These are phyloP conservation scores for Cnemophilus loriae DNA, from an alignment of 2,113 vertebrate genomes.

Conservation along the genomic window DNA sequence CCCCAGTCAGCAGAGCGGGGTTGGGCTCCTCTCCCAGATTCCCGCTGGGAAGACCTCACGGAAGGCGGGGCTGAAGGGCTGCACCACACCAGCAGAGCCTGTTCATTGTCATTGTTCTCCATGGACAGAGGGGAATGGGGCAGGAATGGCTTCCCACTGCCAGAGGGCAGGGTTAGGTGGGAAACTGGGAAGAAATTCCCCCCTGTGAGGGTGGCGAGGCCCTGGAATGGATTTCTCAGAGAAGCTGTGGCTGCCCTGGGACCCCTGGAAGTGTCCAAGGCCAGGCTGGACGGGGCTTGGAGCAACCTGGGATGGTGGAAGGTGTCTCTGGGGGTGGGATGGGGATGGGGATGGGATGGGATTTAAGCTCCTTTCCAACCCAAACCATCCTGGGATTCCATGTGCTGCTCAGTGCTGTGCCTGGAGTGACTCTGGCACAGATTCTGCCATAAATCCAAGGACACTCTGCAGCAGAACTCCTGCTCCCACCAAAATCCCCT, in stretches of 20 bases:
- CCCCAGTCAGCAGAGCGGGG: neutral
- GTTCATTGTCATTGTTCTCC: accelerated
- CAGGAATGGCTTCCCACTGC: neutral
- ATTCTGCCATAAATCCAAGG: neutral
- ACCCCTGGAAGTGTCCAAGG: neutral
- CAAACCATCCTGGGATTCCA: neutral
- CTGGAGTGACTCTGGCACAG: neutral
- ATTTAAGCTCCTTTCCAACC: neutral
- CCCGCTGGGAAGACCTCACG: accelerated
- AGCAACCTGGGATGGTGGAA: accelerated
- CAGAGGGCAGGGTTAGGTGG: neutral
- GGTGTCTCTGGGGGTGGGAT: neutral
- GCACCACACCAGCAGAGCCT: neutral
- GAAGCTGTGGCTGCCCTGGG: neutral
- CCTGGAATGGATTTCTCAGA: neutral
- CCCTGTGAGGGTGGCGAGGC: neutral
- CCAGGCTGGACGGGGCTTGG: accelerated
- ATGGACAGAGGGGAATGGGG: neutral
- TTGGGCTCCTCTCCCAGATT: neutral
- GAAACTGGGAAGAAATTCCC: neutral
- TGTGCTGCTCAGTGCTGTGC: neutral
- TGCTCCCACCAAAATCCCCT: neutral
- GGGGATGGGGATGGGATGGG: accelerated
- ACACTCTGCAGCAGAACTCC: neutral
- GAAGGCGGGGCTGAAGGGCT: neutral